Evolutionary conservation across 2,797 vertebrate genomes (phyloP).

Genomic region (Malurus leucopterus): DNA sequence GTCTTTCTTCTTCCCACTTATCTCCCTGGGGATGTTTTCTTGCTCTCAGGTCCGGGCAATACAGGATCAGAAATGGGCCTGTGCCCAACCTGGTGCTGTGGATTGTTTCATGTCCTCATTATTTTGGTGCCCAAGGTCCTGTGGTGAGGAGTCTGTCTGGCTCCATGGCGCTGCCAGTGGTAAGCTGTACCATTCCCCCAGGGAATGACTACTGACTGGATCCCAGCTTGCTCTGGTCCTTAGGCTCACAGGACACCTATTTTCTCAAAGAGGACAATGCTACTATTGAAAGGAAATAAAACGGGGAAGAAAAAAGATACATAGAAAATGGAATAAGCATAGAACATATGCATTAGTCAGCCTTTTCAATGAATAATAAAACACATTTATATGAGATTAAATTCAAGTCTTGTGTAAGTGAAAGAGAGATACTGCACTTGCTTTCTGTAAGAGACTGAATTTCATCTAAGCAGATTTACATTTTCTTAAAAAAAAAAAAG

Average conservation of each 20-base stretch:
- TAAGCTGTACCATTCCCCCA: background rate
- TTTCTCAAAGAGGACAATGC: background rate
- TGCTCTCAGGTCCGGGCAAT: background rate
- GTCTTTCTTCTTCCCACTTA: background rate
- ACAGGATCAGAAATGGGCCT: background rate
- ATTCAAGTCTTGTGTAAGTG: slow-evolving; percentile 1
- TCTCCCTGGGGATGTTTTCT: background rate
- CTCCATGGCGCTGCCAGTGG: background rate
- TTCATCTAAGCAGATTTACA: background rate
- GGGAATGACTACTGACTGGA: background rate
- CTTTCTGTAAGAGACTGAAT: background rate
- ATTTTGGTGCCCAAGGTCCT: background rate
- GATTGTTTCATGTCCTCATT: accelerated
- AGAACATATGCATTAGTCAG: background rate
- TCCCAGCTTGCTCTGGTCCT: background rate
- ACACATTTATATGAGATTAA: slow-evolving; percentile 26
- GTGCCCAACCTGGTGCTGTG: background rate
- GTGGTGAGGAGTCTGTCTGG: background rate
- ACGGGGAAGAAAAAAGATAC: background rate
- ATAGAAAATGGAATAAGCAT: background rate
- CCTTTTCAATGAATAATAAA: slow-evolving; percentile 37
- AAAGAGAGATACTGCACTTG: background rate
- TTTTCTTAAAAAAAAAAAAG: background rate
- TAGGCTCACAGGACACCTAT: background rate
- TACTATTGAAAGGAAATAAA: background rate